Evolutionary conservation across 2,797 vertebrate species (phyloP), one percentile per base, ranked within the genome.

Genomic region (Sus cebifrons): DNA sequence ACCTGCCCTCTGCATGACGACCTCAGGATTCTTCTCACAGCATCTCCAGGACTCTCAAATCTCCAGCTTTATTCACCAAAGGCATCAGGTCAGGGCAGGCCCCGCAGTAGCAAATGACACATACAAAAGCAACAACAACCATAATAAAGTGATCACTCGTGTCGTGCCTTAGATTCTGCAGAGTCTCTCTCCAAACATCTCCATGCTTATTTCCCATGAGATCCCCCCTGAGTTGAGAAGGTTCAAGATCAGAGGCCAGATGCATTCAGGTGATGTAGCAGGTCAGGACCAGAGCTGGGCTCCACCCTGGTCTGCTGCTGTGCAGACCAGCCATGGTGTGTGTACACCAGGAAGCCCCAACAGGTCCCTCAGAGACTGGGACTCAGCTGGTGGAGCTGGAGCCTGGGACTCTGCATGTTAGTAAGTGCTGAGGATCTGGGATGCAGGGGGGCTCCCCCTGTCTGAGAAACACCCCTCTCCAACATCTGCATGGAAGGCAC

Each of bases 301-400:
- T 60, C 64, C 13, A 36, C 14, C 73, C 36, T 54, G 32, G 18
- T 54, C 70, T 64, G n/a, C 20, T 1, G 5, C n/a, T 20, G 11
- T 60, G 20, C 10, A 17, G 21, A 52, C 5, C 60, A 14, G 6
- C 23, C 40, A 20, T 1, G 3, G 14, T 8, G 12, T 8, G 12
- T 8, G 0, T 3, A 9, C 2, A 23, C 17, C 0, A 0, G 62
- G 9, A 77, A 16, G 15, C 40, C 73, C 20, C 23, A 21, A 27
- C 70, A 23, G 10, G 44, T 6, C 6, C 44, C n/a, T 86, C 8
- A 9, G 29, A 62, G 29, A 54, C 17, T 6, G 14, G 68, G n/a
- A 44, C 36, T 25, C 60, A 20, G 27, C 58, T 12, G 40, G 58
- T 4, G 7, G 14, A 5, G 3, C 25, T 1, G 6, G 5, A 7